Percentiles rank a stretch among this genome's conserved stretches.
Conservation (phyloP, 2,113 vertebrate genomes). For the Platichthys stellatus region DNA sequence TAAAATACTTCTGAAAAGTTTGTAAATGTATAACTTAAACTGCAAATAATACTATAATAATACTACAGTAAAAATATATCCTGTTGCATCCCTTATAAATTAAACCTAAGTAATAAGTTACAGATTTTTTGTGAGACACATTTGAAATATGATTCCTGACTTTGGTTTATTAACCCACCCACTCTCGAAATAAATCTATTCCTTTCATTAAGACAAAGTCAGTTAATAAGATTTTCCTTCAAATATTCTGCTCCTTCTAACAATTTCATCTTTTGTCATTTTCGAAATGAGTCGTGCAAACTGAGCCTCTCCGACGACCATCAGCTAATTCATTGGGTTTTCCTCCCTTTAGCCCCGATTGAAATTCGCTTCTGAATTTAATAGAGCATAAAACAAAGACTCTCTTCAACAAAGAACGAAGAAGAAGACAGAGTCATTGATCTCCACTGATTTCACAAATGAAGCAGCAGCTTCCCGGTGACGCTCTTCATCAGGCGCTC, state of each 20-base stretch:
- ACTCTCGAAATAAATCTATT: neutral
- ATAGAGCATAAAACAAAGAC: neutral
- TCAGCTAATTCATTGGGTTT: no score
- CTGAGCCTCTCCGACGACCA: no score
- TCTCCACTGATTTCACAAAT: neutral
- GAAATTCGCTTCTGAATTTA: neutral
- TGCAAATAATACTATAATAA: neutral
- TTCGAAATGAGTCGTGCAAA: neutral
- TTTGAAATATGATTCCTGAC: neutral
- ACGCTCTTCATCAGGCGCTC: neutral
- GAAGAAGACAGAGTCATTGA: neutral
- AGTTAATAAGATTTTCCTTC: neutral
- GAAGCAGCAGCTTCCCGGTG: neutral
- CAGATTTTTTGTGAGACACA: neutral
- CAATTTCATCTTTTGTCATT: neutral
- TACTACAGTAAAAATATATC: neutral
- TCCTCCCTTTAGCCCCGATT: neutral
- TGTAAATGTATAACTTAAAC: neutral
- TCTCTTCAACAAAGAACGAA: neutral
- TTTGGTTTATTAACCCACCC: neutral
- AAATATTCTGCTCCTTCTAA: neutral
- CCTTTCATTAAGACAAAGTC: neutral
- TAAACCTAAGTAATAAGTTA: neutral
- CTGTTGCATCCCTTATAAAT: neutral
- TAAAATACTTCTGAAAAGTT: neutral